A percentile compares a stretch with the other conserved stretches of the same genome.
Conservation (phyloP, 1,140 invertebrate species). For the Myzus persicae region DNA sequence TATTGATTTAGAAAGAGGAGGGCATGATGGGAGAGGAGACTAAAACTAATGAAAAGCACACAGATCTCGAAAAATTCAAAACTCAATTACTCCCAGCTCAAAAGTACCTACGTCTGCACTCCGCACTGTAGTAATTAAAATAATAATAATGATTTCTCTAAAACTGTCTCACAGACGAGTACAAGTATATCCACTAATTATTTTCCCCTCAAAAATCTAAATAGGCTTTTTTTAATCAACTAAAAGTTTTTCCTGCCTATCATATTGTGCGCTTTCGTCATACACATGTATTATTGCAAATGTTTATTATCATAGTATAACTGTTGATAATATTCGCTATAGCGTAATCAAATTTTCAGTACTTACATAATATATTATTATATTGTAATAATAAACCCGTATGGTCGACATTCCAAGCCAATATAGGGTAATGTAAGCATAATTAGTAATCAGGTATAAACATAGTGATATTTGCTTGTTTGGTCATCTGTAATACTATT, state of each 20-base stretch:
- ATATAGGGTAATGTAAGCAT: background rate
- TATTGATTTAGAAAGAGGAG: background rate
- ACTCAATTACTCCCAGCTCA: background rate
- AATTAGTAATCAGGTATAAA: background rate
- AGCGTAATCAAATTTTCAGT: background rate
- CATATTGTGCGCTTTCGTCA: background rate
- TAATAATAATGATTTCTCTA: background rate
- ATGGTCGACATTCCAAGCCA: background rate
- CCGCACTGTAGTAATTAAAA: background rate
- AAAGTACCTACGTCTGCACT: background rate
- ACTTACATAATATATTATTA: background rate
- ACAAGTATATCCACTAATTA: background rate
- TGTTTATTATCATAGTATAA: background rate
- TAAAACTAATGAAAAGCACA: background rate
- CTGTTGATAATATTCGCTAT: background rate
- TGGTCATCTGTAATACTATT: background rate
- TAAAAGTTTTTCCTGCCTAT: slow-evolving; percentile 1
- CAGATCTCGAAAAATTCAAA: background rate
- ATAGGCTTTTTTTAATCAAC: background rate
- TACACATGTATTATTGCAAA: background rate
- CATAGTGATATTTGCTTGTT: background rate
- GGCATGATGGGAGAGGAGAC: background rate
- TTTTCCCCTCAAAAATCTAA: background rate
- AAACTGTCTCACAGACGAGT: background rate
- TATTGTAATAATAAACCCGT: background rate